Base-by-base conservation (phyloP, 1,140 invertebrate genomes). In the Bombus cullumanus region DNA sequence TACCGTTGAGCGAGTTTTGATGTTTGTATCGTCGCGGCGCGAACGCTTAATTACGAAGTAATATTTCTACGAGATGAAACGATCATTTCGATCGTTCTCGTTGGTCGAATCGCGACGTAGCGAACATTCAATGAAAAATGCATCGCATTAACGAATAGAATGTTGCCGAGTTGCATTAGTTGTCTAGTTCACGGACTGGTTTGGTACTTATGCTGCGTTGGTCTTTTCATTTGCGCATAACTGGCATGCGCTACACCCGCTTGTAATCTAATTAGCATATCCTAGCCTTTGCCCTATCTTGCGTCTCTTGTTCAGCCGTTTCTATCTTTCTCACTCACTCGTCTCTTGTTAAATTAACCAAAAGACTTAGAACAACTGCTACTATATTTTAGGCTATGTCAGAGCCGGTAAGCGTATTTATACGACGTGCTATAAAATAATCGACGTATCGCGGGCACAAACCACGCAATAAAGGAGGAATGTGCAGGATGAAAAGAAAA, bases 241-340 rank as follows among this genome's bases (percentile, higher is more conserved):
- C 80, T 18, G 59, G 69, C 81, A 3, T 41, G 10, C 73, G 68
- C 75, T 41, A 62, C 83, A 41, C 76, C 76, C 57, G 68, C 41
- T 22, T 13, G 34, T 85, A 80, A 85, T 80, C 76, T 80, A 78
- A 85, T 85, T 85, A 85, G 83, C 83, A 85, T 85, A 85, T 85
- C 18, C 68, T 85, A 72, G 76, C 62, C 68, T 85, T 85, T 85
- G 83, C 68, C 76, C 76, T 72, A 53, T 28, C 41, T 43, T 31
- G 41, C 1, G n/a, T 64, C 64, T 80, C 22, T 41, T 77, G n/a
- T 22, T n/a, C 76, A 69, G 1, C 5, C 28, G 41, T 57, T 13
- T 41, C 37, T 13, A 9, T 57, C 73, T 34, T 68, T 43, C 6
- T 28, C 66, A 1, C n/a, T 22, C 37, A 0, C 12, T 37, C 34